phyloP scores from a whole-genome alignment of 2,797 vertebrate genomes.

The Chiloscyllium punctatum region DNA sequence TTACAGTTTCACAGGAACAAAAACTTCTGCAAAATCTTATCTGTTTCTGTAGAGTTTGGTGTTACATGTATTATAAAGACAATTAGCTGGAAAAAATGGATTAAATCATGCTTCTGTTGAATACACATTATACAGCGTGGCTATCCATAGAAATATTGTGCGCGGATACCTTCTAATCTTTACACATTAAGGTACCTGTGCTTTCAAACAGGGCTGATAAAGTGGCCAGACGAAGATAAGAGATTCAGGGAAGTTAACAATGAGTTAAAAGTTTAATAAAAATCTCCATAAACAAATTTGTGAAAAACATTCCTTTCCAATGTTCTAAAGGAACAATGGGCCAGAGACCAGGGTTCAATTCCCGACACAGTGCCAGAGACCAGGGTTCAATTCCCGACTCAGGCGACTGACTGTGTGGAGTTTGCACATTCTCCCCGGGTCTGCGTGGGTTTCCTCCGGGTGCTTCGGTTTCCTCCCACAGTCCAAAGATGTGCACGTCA shows the following conservation, averaged over 20 bases:
- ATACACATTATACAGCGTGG: neutral
- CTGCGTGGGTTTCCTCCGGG: too few relatives aligned
- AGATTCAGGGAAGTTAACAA: neutral
- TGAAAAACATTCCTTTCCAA: neutral
- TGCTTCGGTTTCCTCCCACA: too few relatives aligned
- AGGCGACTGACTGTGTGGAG: too few relatives aligned
- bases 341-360: too few relatives aligned
- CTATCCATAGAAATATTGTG: neutral
- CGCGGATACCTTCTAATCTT: neutral
- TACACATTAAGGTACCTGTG: neutral
- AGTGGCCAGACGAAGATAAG: neutral
- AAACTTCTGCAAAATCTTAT: neutral
- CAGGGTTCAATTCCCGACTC: too few relatives aligned
- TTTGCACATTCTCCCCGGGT: too few relatives aligned
- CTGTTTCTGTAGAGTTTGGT: neutral
- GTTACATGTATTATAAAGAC: neutral
- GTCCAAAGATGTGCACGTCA: too few relatives aligned
- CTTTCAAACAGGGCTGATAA: neutral
- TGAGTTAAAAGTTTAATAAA: neutral
- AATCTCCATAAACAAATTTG: neutral
- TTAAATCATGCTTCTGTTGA: neutral
- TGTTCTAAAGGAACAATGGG: neutral
- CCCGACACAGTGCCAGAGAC: too few relatives aligned
- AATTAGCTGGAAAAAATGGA: constrained; percentile 3
- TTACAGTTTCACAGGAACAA: constrained; percentile 16